Conservation (phyloP, 2,113 vertebrate genomes). For the Hipposideros armiger region DNA sequence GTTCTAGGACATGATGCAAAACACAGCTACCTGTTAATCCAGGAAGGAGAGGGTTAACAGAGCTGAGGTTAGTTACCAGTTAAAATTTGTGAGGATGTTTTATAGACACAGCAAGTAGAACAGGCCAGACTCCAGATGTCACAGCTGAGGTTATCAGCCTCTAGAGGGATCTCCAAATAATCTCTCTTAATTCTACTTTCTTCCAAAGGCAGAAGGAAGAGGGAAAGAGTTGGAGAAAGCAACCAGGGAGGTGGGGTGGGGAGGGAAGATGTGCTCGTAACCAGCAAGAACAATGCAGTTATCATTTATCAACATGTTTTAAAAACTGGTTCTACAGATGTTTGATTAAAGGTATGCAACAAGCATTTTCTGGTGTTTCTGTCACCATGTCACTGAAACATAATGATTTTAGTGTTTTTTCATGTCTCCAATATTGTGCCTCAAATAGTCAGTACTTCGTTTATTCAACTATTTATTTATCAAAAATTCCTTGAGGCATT, state of each 20-base stretch:
- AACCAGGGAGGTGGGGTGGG: background rate
- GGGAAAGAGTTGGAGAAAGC: background rate
- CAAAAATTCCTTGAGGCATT: background rate
- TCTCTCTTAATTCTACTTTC: conserved; percentile 17
- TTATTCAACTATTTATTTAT: background rate
- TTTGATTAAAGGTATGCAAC: background rate
- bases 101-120: conserved; percentile 51
- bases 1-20: conserved; percentile 27
- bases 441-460: background rate
- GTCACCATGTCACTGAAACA: background rate
- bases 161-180: conserved; percentile 49
- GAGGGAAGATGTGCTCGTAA: background rate
- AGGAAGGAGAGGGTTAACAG: conserved; percentile 63
- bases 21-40: background rate
- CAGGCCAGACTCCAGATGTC: conserved; percentile 11
- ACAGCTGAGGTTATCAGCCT: background rate
- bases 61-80: background rate
- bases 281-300: background rate
- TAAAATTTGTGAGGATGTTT: conserved; percentile 31
- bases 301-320: background rate
- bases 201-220: background rate
- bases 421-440: background rate
- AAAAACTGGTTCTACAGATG: background rate
- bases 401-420: background rate
- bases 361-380: background rate